These are phyloP conservation scores for Sphecodes monilicornis DNA, from an alignment of 2,888 invertebrate species.

Conservation along the genomic window DNA sequence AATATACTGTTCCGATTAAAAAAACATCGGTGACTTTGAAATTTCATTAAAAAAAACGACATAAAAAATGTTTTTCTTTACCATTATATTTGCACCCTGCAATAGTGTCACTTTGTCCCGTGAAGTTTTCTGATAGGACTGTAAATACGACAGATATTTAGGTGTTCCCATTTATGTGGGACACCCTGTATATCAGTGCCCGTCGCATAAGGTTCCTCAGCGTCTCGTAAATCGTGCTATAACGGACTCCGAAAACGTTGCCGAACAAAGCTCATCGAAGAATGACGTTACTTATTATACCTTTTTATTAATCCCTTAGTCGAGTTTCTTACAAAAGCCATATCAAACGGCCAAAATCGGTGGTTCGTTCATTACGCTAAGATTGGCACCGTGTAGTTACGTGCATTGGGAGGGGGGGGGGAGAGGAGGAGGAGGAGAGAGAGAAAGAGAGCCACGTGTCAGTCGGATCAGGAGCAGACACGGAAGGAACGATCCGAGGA, in stretches of 20 bases:
- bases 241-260: constrained; percentile 57
- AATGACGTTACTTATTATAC: constrained; percentile 48
- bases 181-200: no score
- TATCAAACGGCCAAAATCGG: constrained; percentile 60
- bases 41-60: no score
- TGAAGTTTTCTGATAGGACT: no score
- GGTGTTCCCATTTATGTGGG: no score
- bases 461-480: constrained; percentile 47
- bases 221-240: constrained; percentile 18
- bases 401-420: constrained; percentile 55
- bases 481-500: constrained; percentile 56
- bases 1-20: no score
- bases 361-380: constrained; percentile 67
- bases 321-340: constrained; percentile 66
- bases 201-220: not conserved
- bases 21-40: no score
- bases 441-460: constrained; percentile 42
- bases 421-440: not conserved
- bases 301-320: constrained; percentile 20
- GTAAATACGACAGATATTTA: no score
- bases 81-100: no score
- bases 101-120: no score
- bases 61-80: no score
- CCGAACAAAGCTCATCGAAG: constrained; percentile 75
- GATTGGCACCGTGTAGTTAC: constrained; percentile 79